Evolutionary conservation across 2,888 invertebrate genomes (phyloP).

Genomic region (Tricholauxania praeusta): DNA sequence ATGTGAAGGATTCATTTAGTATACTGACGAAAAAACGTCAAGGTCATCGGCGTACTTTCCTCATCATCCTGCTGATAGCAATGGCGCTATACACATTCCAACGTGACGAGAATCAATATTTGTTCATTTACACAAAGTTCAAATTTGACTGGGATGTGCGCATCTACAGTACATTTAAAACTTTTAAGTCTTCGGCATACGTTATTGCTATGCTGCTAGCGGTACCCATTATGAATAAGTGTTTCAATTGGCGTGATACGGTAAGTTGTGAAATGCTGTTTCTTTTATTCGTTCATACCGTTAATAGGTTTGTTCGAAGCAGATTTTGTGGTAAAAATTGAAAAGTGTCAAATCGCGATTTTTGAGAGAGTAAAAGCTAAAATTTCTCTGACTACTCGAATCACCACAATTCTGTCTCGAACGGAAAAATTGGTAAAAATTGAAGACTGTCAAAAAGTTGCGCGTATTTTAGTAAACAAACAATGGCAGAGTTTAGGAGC

Average conservation of each 20-base stretch:
- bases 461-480: too few species aligned
- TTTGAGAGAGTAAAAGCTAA: too few species aligned
- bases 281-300: too few species aligned
- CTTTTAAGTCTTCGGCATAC: constrained; percentile 79
- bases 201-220: constrained; percentile 78
- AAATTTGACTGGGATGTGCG: constrained; percentile 80
- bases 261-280: constrained; percentile 58
- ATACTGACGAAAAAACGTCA: constrained; percentile 74
- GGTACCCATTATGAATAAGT: constrained; percentile 78
- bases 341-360: too few species aligned
- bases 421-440: too few species aligned
- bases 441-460: too few species aligned
- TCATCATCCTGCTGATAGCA: constrained; percentile 78
- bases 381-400: too few species aligned
- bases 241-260: constrained; percentile 77
- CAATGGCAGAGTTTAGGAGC: too few species aligned
- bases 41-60: constrained; percentile 72
- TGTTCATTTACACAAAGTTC: constrained; percentile 79
- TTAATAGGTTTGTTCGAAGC: too few species aligned
- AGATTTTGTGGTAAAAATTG: too few species aligned
- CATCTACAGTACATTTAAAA: constrained; percentile 79
- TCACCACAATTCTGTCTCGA: too few species aligned
- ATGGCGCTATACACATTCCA: constrained; percentile 87
- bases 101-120: constrained; percentile 82
- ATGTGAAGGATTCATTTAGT: constrained; percentile 74